Conservation (phyloP, 2,113 vertebrate genomes). For the Neodontobutis hainanensis region DNA sequence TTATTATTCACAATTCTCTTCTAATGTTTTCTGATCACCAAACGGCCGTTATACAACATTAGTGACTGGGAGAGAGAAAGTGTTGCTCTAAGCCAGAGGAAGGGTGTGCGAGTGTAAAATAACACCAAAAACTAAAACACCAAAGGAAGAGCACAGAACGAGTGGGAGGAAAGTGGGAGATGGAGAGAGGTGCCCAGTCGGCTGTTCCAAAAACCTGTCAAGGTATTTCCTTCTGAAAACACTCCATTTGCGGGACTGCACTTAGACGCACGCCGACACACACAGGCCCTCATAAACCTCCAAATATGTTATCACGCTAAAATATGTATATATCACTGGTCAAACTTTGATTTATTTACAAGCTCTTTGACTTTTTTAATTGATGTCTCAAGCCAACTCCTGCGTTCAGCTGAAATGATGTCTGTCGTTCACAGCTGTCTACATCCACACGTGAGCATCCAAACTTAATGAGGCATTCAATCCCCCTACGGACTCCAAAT, state of each 20-base stretch:
- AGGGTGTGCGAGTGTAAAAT: constrained; percentile 72
- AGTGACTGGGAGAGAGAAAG: constrained; percentile 31
- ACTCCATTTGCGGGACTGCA: constrained; percentile 52
- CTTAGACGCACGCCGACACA: constrained; percentile 19
- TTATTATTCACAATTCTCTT: not conserved
- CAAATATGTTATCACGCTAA: constrained; percentile 12
- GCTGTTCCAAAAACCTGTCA: constrained; percentile 74
- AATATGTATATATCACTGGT: constrained; percentile 57
- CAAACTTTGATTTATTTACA: constrained; percentile 64
- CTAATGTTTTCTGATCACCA: constrained; percentile 37
- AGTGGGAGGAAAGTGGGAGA: constrained; percentile 53
- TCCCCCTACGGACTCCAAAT: constrained; percentile 49
- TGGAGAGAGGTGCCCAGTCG: constrained; percentile 41
- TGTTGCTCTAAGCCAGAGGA: constrained; percentile 59
- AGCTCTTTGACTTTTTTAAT: constrained; percentile 57
- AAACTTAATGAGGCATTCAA: constrained; percentile 66
- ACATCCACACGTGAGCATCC: constrained; percentile 29
- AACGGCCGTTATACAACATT: constrained; percentile 48
- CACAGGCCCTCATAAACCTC: constrained; percentile 3
- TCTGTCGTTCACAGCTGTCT: constrained; percentile 47
- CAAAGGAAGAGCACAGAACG: constrained; percentile 60
- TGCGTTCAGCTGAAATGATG: constrained; percentile 42
- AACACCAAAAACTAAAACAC: constrained; percentile 64
- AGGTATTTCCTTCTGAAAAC: constrained; percentile 77
- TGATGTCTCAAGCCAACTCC: constrained; percentile 42